Base-by-base conservation (phyloP, 1,140 invertebrate genomes). In the Drosophila funebris region DNA sequence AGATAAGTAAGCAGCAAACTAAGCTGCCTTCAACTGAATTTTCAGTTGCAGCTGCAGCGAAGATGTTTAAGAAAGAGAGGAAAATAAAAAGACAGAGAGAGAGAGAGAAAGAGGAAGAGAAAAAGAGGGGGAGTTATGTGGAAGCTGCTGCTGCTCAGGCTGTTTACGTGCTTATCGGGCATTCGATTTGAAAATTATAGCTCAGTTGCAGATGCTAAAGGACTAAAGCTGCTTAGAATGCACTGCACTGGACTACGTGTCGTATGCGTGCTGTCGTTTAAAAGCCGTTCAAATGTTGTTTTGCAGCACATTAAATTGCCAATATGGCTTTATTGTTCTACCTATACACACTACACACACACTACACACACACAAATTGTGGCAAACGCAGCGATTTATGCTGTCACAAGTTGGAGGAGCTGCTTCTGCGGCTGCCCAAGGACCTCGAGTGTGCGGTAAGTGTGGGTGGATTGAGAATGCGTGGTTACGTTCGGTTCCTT, bases 271-370 rank as follows among this genome's bases (percentile, higher is more conserved):
- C 71, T 83, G 61, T 70, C 67, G 66, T 63, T 57, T 64, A 44
- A 39, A 53, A 52, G 41, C 50, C 48, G 60, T 62, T 76, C 64
- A 67, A 85, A 82, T 85, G 70, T 78, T 79, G 74, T 78, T 79
- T 87, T 83, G 76, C 76, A 88, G 71, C 75, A 83, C 84, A 87
- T 83, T 88, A 83, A 87, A 87, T 77, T 83, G 83, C 72, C 83
- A 87, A 83, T 87, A 76, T 89, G 78, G 75, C 83, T 83, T 75
- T 83, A 88, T 88, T 88, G 75, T 83, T 76, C 60, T 16, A 13
- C 8, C 9, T 29, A 48, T 11, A 33, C 43, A 33, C 24, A 27
- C 11, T n/a, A 37, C 5, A 36, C 36, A 16, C 43, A 31, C 9
- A 39, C 18, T 31, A 13, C 2, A 27, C 63, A 60, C 18, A 33